These are phyloP conservation scores for Coleophora flavipennella DNA, from an alignment of 2,888 invertebrate species.

Conservation along the genomic window DNA sequence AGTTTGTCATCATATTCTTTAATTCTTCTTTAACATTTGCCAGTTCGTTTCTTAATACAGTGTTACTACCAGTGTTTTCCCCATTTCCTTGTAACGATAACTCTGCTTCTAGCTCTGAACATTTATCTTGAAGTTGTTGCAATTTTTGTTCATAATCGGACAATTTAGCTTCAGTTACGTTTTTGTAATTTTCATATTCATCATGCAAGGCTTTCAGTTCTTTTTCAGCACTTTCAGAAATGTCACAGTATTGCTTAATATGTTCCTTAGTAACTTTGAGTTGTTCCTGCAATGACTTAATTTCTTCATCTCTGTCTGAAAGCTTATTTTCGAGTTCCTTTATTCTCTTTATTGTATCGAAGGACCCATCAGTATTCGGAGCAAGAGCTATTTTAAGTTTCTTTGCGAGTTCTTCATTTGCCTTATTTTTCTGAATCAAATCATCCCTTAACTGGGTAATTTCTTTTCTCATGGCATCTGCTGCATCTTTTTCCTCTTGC, in stretches of 20 bases:
- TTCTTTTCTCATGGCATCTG: slow-evolving; percentile 75
- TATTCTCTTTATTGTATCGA: slow-evolving; percentile 76
- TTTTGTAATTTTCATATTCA: slow-evolving; percentile 72
- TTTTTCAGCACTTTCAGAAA: slow-evolving; percentile 86
- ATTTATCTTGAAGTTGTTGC: slow-evolving; percentile 71
- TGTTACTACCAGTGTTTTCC: slow-evolving; percentile 59
- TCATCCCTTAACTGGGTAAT: slow-evolving; percentile 74
- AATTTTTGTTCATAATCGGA: slow-evolving; percentile 55
- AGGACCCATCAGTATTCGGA: slow-evolving; percentile 71
- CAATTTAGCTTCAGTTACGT: slow-evolving; percentile 73
- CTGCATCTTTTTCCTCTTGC: slow-evolving; percentile 80
- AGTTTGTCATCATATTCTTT: slow-evolving; percentile 63
- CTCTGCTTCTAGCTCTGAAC: slow-evolving; percentile 80
- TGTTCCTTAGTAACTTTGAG: slow-evolving; percentile 81
- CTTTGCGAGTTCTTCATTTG: slow-evolving; percentile 79
- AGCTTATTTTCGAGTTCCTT: slow-evolving; percentile 80
- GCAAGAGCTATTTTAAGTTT: slow-evolving; percentile 77
- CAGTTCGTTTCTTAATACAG: slow-evolving; percentile 71
- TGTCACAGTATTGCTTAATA: slow-evolving; percentile 86
- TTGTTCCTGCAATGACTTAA: slow-evolving; percentile 79
- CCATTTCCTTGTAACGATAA: slow-evolving; percentile 79
- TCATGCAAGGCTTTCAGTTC: slow-evolving; percentile 78
- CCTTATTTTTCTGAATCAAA: slow-evolving; percentile 72
- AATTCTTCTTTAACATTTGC: slow-evolving; percentile 75
- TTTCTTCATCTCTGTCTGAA: slow-evolving; percentile 75